Evolutionary conservation across 2,888 invertebrate genomes (phyloP), one percentile per base, ranked within the genome.

Genomic region (Dryocosmus kuriphilus): DNA sequence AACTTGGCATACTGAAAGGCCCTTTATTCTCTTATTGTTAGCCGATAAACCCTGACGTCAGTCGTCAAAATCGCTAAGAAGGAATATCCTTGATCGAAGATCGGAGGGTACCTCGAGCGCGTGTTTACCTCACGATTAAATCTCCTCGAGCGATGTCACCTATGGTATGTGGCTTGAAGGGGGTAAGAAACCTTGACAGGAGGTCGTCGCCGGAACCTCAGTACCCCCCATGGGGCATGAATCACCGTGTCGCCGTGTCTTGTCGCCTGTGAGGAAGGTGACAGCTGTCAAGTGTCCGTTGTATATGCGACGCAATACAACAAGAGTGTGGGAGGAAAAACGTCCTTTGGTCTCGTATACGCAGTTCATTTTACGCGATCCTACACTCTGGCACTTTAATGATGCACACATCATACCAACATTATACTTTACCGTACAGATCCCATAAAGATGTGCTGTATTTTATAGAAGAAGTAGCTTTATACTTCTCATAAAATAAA

Each of bases 231-330:
- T 83, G 81, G 87, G 85, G 89, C 86, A 89, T 90, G 91, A 90
- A 90, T 91, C 90, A 90, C 88, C 87, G 80, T 81, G 85, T 88
- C 88, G 85, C 86, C 84, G 86, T 84, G 86, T 88, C 89, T 86
- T 90, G 89, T 90, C 89, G 87, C 87, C 85, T 85, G 85, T 83
- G 84, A 84, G 85, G 85, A 87, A 88, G 90, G 88, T 90, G 91
- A 91, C 90, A 91, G 90, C 91, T 90, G 91, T 90, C 91, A 90
- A 89, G 89, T 85, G 86, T 55, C 60, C 22, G 73, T 24, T 62
- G 46, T 79, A 77, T 77, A 71, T 75, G 62, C 77, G 75, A 77
- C 57, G 73, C 73, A 63, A 27, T 73, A 77, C 75, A 71, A 78
- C 41, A 46, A 41, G 19, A 38, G 77, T 75, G 80, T 78, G 77